phyloP scores from a whole-genome alignment of 2,113 vertebrate species.

The Antigone vipio region DNA sequence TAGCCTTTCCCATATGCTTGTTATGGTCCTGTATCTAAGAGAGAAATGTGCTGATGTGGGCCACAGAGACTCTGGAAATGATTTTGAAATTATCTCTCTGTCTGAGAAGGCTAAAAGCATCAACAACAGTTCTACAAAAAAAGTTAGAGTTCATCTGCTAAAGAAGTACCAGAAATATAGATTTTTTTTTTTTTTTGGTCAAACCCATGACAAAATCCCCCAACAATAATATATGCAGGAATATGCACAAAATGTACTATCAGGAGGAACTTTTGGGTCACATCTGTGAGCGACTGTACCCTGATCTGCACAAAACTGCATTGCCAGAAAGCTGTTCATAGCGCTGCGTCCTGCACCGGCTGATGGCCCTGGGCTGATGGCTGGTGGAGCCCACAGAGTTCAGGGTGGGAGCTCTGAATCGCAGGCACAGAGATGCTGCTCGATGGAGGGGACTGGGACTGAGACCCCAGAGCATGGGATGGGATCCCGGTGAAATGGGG shows the following conservation, averaged over 20 bases:
- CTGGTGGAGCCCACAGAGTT: not conserved
- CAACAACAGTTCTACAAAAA: not conserved
- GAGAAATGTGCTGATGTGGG: not conserved
- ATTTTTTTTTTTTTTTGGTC: not conserved
- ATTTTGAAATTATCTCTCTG: not conserved
- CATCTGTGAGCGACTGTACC: not conserved
- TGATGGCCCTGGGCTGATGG: fast-evolving
- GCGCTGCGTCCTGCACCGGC: not conserved
- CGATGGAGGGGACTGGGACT: fast-evolving
- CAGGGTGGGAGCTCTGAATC: not conserved
- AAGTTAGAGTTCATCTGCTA: not conserved
- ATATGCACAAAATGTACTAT: not conserved
- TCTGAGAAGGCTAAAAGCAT: not conserved
- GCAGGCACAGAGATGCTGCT: not conserved
- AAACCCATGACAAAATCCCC: not conserved
- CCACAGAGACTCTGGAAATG: not conserved
- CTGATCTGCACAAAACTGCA: too few species aligned
- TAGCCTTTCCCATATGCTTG: not conserved
- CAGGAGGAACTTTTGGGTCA: not conserved
- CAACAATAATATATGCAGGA: not conserved
- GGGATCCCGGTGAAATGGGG: not conserved
- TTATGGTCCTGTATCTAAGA: not conserved
- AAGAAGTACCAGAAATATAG: not conserved
- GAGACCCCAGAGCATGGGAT: fast-evolving
- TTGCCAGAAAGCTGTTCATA: not conserved